phyloP scores from a whole-genome alignment of 2,888 invertebrate genomes.

The Petrophora chlorosata region DNA sequence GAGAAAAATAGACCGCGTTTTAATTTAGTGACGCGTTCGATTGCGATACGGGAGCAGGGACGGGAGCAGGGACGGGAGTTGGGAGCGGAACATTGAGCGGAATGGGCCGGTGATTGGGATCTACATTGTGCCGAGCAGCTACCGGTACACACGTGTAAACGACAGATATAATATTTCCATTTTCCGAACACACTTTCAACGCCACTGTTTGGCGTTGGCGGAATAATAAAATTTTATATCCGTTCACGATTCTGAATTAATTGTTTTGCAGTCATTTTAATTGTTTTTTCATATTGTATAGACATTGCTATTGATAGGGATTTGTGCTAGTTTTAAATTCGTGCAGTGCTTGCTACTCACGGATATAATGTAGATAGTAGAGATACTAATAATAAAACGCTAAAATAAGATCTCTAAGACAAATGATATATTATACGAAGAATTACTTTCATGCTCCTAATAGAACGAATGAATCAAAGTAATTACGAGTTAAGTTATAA shows the following conservation, averaged over 20 bases:
- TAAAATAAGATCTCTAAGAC: conserved; percentile 67
- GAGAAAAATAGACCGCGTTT: conserved; percentile 28
- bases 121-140: conserved; percentile 46
- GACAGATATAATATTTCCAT: conserved; percentile 43
- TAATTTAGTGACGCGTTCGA: conserved; percentile 28
- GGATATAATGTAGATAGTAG: conserved; percentile 25
- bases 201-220: conserved; percentile 22
- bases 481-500: conserved; percentile 17
- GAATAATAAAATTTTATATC: conserved; percentile 30
- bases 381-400: conserved; percentile 39
- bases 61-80: conserved; percentile 19
- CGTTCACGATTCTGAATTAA: conserved; percentile 19
- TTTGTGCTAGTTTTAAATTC: conserved; percentile 28
- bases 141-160: conserved; percentile 44
- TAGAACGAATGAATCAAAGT: conserved; percentile 18
- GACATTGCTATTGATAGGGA: too few relatives aligned
- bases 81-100: conserved; percentile 19
- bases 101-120: conserved; percentile 50
- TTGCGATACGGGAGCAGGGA: conserved; percentile 13
- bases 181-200: conserved; percentile 37
- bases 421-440: neutral
- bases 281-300: too few relatives aligned
- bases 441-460: conserved; percentile 9
- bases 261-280: conserved; percentile 24
- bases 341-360: conserved; percentile 48